Evolutionary conservation across 2,888 invertebrate species (phyloP).

Genomic region (Onchidella celtica): DNA sequence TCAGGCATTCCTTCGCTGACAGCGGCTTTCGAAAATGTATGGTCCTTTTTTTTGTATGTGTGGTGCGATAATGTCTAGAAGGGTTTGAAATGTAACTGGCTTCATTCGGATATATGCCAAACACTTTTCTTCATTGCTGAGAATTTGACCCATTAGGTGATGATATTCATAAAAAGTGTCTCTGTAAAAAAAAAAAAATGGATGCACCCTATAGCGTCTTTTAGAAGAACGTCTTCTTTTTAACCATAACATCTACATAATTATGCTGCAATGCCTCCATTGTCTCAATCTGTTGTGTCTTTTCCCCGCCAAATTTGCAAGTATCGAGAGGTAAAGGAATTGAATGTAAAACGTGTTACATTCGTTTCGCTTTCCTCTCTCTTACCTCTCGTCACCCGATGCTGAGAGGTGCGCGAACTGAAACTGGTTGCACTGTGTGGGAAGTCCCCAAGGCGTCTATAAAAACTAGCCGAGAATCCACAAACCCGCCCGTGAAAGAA

Average conservation of each 20-base stretch:
- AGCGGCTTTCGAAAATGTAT: slow-evolving; percentile 27
- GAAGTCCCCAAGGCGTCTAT: neutral
- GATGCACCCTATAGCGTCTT: slow-evolving; percentile 20
- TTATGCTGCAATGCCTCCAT: slow-evolving; percentile 13
- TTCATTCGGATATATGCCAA: slow-evolving; percentile 16
- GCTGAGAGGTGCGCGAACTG: neutral
- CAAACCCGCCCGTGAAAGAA: no score
- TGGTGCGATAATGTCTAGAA: slow-evolving; percentile 2
- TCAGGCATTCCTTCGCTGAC: slow-evolving; percentile 14
- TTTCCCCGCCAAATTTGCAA: slow-evolving; percentile 13
- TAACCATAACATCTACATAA: slow-evolving; percentile 14
- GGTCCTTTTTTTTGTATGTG: slow-evolving; percentile 1
- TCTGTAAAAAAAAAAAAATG: neutral
- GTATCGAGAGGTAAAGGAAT: neutral
- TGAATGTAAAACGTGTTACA: slow-evolving; percentile 13
- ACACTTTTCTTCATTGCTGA: slow-evolving; percentile 17
- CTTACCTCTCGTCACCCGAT: neutral
- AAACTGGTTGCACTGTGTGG: neutral
- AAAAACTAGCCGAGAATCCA: no score
- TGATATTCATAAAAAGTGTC: slow-evolving; percentile 7
- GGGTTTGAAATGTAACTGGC: neutral
- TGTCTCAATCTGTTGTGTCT: neutral
- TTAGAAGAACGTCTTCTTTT: neutral
- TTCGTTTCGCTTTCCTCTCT: neutral
- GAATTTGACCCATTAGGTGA: slow-evolving; percentile 13